These are phyloP conservation scores for Sepioteuthis lessoniana DNA, from an alignment of 2,888 invertebrate genomes.

Conservation along the genomic window DNA sequence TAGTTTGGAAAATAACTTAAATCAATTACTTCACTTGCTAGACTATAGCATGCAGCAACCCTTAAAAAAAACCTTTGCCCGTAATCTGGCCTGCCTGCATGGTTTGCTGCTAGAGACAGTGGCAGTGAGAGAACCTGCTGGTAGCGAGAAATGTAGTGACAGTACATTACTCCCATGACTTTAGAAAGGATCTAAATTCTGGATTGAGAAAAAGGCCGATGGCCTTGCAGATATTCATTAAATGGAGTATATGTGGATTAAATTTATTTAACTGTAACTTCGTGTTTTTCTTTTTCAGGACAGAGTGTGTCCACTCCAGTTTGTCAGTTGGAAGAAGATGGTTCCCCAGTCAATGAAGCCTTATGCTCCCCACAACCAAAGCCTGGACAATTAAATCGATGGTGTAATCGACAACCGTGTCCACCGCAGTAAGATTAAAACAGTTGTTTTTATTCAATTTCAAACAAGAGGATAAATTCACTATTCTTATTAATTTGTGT, in stretches of 20 bases:
- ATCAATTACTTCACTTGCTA: no score
- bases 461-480: no score
- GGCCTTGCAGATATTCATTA: rapidly evolving
- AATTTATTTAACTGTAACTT: not conserved
- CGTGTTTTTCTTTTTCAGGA: conserved; percentile 57
- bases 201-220: not conserved
- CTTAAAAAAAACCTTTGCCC: no score
- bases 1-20: no score
- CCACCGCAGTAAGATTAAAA: conserved; percentile 65
- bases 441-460: not conserved
- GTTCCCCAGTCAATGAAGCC: conserved; percentile 61
- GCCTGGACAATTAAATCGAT: conserved; percentile 65
- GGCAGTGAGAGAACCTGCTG: no score
- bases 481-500: no score
- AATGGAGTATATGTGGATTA: not conserved
- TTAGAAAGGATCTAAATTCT: no score
- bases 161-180: no score
- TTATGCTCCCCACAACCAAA: conserved; percentile 65
- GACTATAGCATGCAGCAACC: no score
- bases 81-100: no score
- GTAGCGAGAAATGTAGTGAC: no score
- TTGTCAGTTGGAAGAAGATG: conserved; percentile 65
- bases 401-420: conserved; percentile 69
- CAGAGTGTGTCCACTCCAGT: conserved; percentile 64
- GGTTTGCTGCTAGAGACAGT: no score